phyloP scores from a whole-genome alignment of 2,797 vertebrate genomes.

The Acanthopagrus latus region DNA sequence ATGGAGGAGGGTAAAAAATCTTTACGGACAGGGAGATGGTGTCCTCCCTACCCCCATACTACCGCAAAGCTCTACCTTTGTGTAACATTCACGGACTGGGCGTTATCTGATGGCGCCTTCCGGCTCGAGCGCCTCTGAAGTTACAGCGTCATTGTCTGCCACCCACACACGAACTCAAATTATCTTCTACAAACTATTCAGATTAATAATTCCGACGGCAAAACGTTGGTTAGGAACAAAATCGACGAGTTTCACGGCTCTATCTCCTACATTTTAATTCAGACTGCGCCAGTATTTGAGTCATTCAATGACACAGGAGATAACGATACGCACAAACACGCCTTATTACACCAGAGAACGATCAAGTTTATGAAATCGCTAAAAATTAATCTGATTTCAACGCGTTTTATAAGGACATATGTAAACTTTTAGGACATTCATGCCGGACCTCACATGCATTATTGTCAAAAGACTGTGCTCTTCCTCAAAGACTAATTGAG shows the following conservation, averaged over 20 bases:
- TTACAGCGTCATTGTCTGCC: no score
- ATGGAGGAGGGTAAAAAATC: background rate
- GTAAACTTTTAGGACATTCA: no score
- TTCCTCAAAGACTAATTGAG: fast-evolving
- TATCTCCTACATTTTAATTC: background rate
- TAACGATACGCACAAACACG: background rate
- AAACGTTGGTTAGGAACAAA: fast-evolving
- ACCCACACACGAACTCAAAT: no score
- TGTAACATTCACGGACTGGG: slow-evolving; percentile 12
- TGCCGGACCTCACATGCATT: no score
- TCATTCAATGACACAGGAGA: background rate
- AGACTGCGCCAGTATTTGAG: slow-evolving; percentile 22
- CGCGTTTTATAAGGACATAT: no score
- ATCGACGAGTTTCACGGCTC: fast-evolving
- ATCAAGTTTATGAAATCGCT: no score
- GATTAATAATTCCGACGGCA: fast-evolving
- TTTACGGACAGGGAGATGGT: slow-evolving; percentile 6
- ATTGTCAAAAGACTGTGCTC: no score
- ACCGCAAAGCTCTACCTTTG: slow-evolving; percentile 27
- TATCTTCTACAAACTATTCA: no score
- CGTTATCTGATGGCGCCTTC: slow-evolving; percentile 42
- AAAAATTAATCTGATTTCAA: no score
- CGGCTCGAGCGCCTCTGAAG: background rate
- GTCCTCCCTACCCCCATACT: slow-evolving; percentile 31
- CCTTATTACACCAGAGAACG: fast-evolving